Evolutionary conservation across 2,888 invertebrate genomes (phyloP).

Genomic region (Trissolcus brochymenae): DNA sequence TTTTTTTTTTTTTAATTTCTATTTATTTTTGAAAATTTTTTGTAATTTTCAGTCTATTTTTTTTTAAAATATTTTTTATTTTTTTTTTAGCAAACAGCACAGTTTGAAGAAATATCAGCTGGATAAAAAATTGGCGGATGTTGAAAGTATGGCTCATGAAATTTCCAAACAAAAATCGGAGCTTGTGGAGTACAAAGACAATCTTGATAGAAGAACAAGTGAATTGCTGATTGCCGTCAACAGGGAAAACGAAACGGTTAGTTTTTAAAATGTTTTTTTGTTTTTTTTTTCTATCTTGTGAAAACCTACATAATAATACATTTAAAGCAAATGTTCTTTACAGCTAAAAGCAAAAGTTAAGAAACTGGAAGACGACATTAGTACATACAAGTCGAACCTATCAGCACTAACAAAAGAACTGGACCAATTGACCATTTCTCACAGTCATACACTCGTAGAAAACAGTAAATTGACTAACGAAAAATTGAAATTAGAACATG

Average conservation of each 20-base stretch:
- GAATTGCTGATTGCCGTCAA: conserved; percentile 68
- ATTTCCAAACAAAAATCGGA: conserved; percentile 75
- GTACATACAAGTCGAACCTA: conserved; percentile 75
- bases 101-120: conserved; percentile 79
- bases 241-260: conserved; percentile 70
- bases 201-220: conserved; percentile 66
- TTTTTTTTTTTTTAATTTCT: no score
- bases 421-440: conserved; percentile 84
- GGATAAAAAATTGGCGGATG: conserved; percentile 77
- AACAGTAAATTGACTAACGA: conserved; percentile 85
- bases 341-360: conserved; percentile 33
- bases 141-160: conserved; percentile 77
- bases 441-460: conserved; percentile 85
- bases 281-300: neutral
- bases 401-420: conserved; percentile 82
- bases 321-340: conserved; percentile 3
- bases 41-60: no score
- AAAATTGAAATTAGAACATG: conserved; percentile 82
- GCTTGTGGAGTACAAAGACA: conserved; percentile 69
- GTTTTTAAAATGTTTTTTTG: neutral
- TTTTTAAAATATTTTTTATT: no score
- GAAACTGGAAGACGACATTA: conserved; percentile 72
- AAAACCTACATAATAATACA: neutral
- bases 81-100: conserved; percentile 78
- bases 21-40: no score